A percentile compares a stretch with the other conserved stretches of the same genome.
Conservation (phyloP, 2,797 vertebrate genomes). For the Enteromius fasciolatus region DNA sequence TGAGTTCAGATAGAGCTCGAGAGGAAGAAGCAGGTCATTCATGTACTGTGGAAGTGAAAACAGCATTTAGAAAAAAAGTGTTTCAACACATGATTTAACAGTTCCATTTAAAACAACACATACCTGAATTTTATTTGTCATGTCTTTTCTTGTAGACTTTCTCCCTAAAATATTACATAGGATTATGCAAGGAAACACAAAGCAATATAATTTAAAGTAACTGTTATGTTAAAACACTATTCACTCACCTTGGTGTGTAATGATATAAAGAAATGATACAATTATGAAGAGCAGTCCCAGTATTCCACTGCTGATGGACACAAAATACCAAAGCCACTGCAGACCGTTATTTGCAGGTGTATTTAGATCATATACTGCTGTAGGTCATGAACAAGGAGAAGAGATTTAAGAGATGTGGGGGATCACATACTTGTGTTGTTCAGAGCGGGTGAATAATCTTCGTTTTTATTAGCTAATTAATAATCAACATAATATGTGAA, state of each 20-base stretch:
- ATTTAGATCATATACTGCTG: neutral
- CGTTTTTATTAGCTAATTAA: neutral
- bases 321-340: neutral
- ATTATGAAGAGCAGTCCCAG: neutral
- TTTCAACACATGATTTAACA: neutral
- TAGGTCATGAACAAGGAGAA: neutral
- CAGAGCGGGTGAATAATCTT: neutral
- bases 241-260: conserved; percentile 38
- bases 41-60: neutral
- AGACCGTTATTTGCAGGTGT: fast-evolving
- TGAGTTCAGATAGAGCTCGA: neutral
- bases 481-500: neutral
- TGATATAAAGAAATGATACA: neutral
- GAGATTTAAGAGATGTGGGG: neutral
- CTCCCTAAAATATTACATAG: neutral
- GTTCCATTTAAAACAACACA: neutral
- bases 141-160: neutral
- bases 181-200: neutral
- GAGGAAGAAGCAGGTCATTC: neutral
- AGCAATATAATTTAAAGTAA: neutral
- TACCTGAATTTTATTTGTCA: neutral
- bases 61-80: neutral
- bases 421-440: neutral
- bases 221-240: neutral
- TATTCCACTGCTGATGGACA: conserved; percentile 46